Evolutionary conservation across 2,797 vertebrate species (phyloP).

Genomic region (Eupleurogrammus muticus): DNA sequence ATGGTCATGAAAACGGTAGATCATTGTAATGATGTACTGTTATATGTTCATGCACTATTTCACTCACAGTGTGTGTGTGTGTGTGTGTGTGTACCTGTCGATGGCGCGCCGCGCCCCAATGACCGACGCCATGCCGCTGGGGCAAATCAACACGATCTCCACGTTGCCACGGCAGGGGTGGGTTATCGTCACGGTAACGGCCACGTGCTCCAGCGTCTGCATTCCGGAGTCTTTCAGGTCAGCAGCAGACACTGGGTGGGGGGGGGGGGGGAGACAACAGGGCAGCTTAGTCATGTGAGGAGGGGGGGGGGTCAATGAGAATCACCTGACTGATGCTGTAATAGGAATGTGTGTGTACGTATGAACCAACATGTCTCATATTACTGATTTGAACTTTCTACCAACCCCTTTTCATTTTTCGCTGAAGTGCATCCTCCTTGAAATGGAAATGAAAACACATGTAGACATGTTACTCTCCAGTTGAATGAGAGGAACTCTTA

Average conservation of each 20-base stretch:
- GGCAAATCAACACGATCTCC: conserved; percentile 90
- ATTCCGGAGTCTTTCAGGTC: conserved; percentile 90
- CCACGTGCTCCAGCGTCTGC: conserved; percentile 94
- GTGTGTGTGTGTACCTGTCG: conserved; percentile 83
- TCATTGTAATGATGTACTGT: no score
- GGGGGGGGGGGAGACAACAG: background rate
- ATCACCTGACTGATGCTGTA: background rate
- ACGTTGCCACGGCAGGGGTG: conserved; percentile 92
- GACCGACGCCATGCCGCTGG: conserved; percentile 92
- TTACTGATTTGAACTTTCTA: background rate
- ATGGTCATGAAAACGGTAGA: no score
- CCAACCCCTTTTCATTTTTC: no score
- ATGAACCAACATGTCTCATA: background rate
- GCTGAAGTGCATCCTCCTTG: no score
- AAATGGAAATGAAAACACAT: no score
- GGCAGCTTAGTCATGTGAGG: background rate
- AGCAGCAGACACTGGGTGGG: conserved; percentile 81
- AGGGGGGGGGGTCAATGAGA: background rate
- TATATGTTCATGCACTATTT: no score
- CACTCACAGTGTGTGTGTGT: background rate
- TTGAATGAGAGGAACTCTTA: no score
- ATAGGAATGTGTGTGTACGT: background rate
- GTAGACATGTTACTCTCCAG: no score
- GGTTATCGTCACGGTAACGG: conserved; percentile 88
- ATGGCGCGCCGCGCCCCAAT: conserved; percentile 88